Conservation (phyloP, 2,113 vertebrate genomes). For the Amphiprion percula region DNA sequence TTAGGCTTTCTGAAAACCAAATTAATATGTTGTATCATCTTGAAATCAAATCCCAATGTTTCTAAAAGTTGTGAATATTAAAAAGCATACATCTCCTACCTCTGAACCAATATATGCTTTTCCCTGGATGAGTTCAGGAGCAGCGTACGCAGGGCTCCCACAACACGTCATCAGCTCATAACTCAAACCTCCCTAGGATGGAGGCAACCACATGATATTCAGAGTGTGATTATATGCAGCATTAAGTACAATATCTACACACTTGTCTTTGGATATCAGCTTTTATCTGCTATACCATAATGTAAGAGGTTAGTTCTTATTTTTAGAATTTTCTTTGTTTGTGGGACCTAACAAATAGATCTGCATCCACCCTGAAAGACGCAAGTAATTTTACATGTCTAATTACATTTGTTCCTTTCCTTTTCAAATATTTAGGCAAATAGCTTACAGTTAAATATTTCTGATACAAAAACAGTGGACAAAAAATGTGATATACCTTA, state of each 20-base stretch:
- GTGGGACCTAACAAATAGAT: no score
- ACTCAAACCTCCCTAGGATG: constrained; percentile 89
- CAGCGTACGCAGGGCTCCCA: constrained; percentile 96
- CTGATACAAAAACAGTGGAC: not conserved
- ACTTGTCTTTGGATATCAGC: no score
- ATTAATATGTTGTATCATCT: constrained; percentile 15
- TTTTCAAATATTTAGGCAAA: not conserved
- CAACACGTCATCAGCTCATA: constrained; percentile 93
- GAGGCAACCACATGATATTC: not conserved
- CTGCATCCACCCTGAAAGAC: no score
- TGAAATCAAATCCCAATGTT: not conserved
- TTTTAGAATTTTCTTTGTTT: no score
- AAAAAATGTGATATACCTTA: constrained; percentile 83
- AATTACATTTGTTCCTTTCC: not conserved
- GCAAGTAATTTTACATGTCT: no score
- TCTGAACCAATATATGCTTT: constrained; percentile 96
- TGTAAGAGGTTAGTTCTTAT: no score
- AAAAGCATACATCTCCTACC: constrained; percentile 77
- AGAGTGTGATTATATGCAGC: not conserved
- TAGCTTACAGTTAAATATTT: not conserved
- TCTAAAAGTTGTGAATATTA: constrained; percentile 11
- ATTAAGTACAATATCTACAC: no score
- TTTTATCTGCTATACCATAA: no score
- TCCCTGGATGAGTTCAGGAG: constrained; percentile 96
- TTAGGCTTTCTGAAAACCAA: constrained; percentile 29